Conservation (phyloP, 2,797 vertebrate species). For the Semaprochilodus insignis region DNA sequence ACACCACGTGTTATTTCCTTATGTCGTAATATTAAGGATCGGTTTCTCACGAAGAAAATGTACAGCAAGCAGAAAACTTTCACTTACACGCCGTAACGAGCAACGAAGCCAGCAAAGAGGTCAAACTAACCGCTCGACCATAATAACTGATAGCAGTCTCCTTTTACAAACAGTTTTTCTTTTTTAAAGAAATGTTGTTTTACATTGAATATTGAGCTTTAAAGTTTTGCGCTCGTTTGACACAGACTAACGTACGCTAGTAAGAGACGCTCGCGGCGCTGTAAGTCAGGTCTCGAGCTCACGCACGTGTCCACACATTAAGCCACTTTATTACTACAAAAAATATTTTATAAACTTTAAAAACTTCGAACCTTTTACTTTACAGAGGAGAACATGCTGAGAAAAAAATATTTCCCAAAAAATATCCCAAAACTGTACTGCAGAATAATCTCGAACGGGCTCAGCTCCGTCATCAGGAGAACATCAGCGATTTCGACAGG, state of each 20-base stretch:
- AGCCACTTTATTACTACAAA: slow-evolving; percentile 18
- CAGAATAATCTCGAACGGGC: neutral
- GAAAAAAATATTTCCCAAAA: neutral
- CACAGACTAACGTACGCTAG: neutral
- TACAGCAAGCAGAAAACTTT: neutral
- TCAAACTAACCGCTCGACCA: no score
- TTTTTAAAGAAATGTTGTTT: no score
- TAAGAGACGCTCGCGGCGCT: neutral
- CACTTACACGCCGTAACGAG: no score
- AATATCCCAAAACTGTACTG: neutral
- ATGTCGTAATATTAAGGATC: slow-evolving; percentile 66
- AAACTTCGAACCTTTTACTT: neutral
- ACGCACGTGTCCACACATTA: slow-evolving; percentile 22
- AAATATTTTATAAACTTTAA: slow-evolving; percentile 2
- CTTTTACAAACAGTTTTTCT: no score
- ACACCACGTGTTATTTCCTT: slow-evolving; percentile 80
- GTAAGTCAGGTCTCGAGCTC: slow-evolving; percentile 54
- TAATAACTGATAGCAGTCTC: no score
- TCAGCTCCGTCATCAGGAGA: slow-evolving; percentile 64
- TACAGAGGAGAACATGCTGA: neutral
- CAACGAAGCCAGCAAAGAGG: no score
- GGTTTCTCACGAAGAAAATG: slow-evolving; percentile 25
- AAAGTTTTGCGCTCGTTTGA: neutral
- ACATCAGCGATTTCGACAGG: slow-evolving; percentile 63
- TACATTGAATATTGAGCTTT: no score